Evolutionary conservation across 2,797 vertebrate species (phyloP), one percentile per base, ranked within the genome.

Genomic region (Emydoidea blandingii): DNA sequence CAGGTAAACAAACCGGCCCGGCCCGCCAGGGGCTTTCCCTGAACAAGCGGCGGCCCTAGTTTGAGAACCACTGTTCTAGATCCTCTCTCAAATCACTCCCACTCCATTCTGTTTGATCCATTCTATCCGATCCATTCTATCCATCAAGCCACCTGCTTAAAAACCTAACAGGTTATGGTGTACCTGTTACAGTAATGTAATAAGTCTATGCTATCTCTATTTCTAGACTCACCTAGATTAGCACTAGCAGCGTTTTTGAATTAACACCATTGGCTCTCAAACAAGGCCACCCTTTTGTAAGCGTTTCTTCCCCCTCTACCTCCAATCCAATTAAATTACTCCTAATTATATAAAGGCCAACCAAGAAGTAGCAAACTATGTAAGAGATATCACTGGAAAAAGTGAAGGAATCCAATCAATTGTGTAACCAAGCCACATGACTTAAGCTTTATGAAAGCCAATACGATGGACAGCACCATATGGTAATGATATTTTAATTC

Each of bases 401-500:
- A 87, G 56, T 0, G 59, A 50, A 91, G 85, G 65, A 76, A 50
- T 87, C 18, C 18, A 59, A 86, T 81, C 79, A 54, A 65, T 0
- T 57, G 47, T 56, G 76, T 25, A 87, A 91, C 31, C 6, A 86
- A 91, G 41, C 81, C 94, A 94, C 29, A 56, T 16, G 78, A 52
- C 5, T 79, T 14, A 79, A 92, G 87, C 19, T 11, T 2, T 49
- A 87, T 86, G 80, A 93, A 89, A 94, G 56, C 74, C 96, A 93
- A 74, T 10, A 15, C 5, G 0, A 50, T 1, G 14, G 90, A 54
- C 37, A 94, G 94, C 86, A 53, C 12, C 53, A 90, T 6, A 16
- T 8, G 53, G 91, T 65, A 85, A 95, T 31, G 79, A 84, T 19
- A 84, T 1, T 74, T 4, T 41, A 85, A 88, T 86, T 90, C 41